phyloP scores from a whole-genome alignment of 2,113 vertebrate genomes.

The Cryptotis parvus region DNA sequence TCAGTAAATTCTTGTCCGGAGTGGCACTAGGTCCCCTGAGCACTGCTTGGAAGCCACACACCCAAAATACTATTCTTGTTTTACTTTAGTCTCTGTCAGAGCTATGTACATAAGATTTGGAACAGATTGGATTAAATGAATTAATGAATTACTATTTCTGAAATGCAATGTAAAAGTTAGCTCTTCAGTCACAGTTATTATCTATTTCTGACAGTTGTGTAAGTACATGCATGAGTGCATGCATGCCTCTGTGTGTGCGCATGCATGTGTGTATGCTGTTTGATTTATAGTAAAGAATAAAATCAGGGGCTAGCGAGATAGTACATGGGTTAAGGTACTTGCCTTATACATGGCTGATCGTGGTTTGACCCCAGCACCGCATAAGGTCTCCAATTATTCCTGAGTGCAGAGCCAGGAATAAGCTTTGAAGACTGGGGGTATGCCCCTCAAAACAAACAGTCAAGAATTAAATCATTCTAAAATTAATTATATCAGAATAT shows the following conservation, averaged over 20 bases:
- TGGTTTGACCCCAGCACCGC: no score
- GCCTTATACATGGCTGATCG: no score
- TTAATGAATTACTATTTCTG: background rate
- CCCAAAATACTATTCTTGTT: background rate
- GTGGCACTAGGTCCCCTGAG: no score
- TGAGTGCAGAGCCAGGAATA: no score
- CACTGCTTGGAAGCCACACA: no score
- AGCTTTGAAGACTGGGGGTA: no score
- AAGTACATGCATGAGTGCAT: background rate
- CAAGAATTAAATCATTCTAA: background rate
- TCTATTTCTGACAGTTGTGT: background rate
- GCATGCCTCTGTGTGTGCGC: background rate
- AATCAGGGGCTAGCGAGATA: background rate
- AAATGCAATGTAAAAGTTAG: background rate
- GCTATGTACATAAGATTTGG: background rate
- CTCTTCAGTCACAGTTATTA: background rate
- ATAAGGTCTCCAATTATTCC: no score
- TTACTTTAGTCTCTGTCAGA: background rate
- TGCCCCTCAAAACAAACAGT: background rate
- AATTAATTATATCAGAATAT: slow-evolving; percentile 23
- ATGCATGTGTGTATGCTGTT: background rate
- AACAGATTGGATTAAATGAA: background rate
- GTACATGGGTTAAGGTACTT: no score
- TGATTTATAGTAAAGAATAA: background rate
- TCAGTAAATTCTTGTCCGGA: no score